Percentiles rank a stretch among this genome's conserved stretches.
phyloP scores from a whole-genome alignment of 2,797 vertebrate species.

The Schizopygopsis pylzovi region DNA sequence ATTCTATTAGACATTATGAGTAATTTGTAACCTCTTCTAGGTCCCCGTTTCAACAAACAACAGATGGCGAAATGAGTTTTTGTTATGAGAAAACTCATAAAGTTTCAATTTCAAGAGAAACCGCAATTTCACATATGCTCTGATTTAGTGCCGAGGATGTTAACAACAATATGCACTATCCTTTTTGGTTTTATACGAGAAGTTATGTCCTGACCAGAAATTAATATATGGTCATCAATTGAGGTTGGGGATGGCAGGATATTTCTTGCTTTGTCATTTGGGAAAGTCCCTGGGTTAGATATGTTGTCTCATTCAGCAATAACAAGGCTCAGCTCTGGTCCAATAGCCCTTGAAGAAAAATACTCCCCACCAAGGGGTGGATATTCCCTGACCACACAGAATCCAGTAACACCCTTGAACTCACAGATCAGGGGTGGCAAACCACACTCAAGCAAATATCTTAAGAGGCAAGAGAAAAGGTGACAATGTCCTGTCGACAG shows the following conservation, averaged over 20 bases:
- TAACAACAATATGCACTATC: slow-evolving; percentile 42
- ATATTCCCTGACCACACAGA: slow-evolving; percentile 58
- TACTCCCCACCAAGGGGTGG: slow-evolving; percentile 45
- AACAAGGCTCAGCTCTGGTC: slow-evolving; percentile 46
- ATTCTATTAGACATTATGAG: slow-evolving; percentile 41
- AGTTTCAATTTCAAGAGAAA: slow-evolving; percentile 36
- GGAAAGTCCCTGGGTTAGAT: slow-evolving; percentile 62
- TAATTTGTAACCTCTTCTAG: slow-evolving; percentile 39
- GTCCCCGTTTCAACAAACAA: slow-evolving; percentile 31
- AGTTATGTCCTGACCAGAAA: slow-evolving; percentile 35
- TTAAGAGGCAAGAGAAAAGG: slow-evolving; percentile 52
- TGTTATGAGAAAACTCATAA: slow-evolving; percentile 43
- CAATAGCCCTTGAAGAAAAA: slow-evolving; percentile 50
- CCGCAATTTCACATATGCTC: slow-evolving; percentile 41
- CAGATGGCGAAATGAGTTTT: slow-evolving; percentile 40
- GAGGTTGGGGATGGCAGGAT: slow-evolving; percentile 50
- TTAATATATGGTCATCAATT: slow-evolving; percentile 39
- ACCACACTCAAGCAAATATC: slow-evolving; percentile 49
- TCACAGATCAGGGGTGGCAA: slow-evolving; percentile 52
- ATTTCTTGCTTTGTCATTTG: slow-evolving; percentile 61
- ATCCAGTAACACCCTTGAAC: slow-evolving; percentile 55
- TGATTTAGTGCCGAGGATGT: slow-evolving; percentile 35
- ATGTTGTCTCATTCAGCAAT: slow-evolving; percentile 54
- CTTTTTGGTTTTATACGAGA: slow-evolving; percentile 54
- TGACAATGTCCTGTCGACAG: slow-evolving; percentile 46